Evolutionary conservation across 2,113 vertebrate species (phyloP), one percentile per base, ranked within the genome.

Genomic region (Ranitomeya variabilis): DNA sequence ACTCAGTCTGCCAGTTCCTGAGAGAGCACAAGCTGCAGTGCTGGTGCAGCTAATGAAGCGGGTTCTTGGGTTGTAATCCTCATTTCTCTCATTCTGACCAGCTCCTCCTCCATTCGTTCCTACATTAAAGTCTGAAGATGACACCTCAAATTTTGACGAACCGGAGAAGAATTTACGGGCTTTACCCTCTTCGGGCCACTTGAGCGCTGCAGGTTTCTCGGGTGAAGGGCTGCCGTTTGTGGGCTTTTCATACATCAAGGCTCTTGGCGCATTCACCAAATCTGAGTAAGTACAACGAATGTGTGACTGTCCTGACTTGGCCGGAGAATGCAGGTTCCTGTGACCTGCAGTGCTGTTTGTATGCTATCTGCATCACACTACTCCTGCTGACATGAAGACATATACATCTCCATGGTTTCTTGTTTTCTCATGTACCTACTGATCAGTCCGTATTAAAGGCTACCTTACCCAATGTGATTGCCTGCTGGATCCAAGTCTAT

Each of bases 81-180:
- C 90, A 90, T 92, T 94, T 94, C 93, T 94, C 92, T 94, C 95
- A 94, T 94, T 93, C 91, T 93, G 85, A 93, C 96, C 97, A 96
- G 95, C 96, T 97, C 95, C 97, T 97, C 95, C 98, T 94, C 91
- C 95, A 91, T 99, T 99, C 95, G 93, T 95, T 93, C 97, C 96
- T 93, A 95, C 95, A 91, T 95, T 96, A 94, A 95, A 94, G 93
- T 95, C 96, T 94, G 96, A 98, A 91, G 97, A 99, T 98, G 98
- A 97, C 95, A 97, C 95, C 95, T 97, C 94, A 93, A 93, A 96
- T 96, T 97, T 94, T 94, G 96, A 97, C 96, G 96, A 98, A 95
- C 93, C 97, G 93, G 95, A 97, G 94, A 96, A 96, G 95, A 96
- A 96, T 94, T 94, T 93, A 91, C 91, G 94, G 94, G 95, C 93